A percentile compares a stretch with the other conserved stretches of the same genome.
phyloP scores from a whole-genome alignment of 64 coral and sea anemone species.

The Cladopsammia gracilis region DNA sequence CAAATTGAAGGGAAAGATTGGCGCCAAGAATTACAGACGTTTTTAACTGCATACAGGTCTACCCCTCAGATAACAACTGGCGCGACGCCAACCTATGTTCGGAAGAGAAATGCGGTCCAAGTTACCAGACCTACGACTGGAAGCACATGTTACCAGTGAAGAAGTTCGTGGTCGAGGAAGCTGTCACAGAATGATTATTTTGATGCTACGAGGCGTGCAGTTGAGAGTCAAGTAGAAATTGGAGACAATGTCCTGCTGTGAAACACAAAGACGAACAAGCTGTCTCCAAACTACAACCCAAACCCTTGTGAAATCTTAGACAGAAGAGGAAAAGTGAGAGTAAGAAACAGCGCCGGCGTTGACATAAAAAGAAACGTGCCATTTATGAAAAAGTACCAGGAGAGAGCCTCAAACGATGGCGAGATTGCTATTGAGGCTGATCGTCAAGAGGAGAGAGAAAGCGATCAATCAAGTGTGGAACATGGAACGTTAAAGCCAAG shows the following conservation, averaged over 20 bases:
- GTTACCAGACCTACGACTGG: background rate
- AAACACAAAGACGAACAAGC: conserved; percentile 4
- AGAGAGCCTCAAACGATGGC: background rate
- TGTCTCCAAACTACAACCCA: background rate
- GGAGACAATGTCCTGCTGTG: background rate
- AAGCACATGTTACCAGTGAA: background rate
- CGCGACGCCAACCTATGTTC: background rate
- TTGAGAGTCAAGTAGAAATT: background rate
- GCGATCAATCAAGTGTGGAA: too few relatives aligned
- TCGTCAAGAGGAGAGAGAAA: too few relatives aligned
- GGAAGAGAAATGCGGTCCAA: background rate
- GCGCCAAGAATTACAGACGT: background rate
- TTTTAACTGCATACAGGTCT: background rate
- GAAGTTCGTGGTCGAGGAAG: conserved; percentile 10
- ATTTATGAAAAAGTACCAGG: conserved; percentile 1
- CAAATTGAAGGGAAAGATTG: conserved; percentile 28
- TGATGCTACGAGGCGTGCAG: background rate
- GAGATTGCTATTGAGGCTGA: too few relatives aligned
- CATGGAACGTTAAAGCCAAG: background rate
- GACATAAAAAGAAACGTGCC: background rate
- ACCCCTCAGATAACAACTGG: conserved; percentile 9
- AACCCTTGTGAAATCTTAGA: conserved; percentile 14
- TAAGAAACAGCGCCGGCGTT: background rate
- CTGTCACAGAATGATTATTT: conserved; percentile 16
- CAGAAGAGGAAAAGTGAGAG: background rate